Percentiles rank a stretch among this genome's conserved stretches.
phyloP scores from a whole-genome alignment of 2,797 vertebrate genomes.

The Leucoraja ocellata region DNA sequence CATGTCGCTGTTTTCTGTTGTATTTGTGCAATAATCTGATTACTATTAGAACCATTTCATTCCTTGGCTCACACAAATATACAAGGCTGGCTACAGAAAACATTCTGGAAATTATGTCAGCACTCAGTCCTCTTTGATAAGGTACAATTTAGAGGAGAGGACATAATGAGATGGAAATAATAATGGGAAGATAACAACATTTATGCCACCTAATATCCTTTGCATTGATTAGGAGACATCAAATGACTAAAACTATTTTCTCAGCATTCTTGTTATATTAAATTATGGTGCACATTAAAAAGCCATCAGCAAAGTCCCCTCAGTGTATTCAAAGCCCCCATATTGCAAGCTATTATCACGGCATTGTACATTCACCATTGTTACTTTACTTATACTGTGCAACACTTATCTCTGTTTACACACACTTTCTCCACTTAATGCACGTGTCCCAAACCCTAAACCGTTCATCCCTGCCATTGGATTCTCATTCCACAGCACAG shows the following conservation, averaged over 20 bases:
- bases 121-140: background rate
- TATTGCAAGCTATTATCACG: background rate
- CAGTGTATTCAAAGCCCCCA: background rate
- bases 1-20: background rate
- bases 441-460: background rate
- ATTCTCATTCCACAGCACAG: background rate
- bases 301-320: constrained; percentile 11
- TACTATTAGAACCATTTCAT: background rate
- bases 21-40: background rate
- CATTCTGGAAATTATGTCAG: background rate
- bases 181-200: background rate
- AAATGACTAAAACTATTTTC: background rate
- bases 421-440: background rate
- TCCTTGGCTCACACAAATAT: background rate
- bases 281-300: background rate
- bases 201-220: background rate
- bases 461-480: background rate
- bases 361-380: background rate
- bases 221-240: background rate
- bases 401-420: background rate
- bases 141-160: background rate
- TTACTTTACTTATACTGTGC: background rate
- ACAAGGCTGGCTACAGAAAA: background rate
- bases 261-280: background rate
- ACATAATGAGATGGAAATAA: background rate